Percentiles rank a stretch among this genome's conserved stretches.
These are phyloP conservation scores for Ceratosolen fusciceps DNA, from an alignment of 1,140 invertebrate genomes.

Conservation along the genomic window DNA sequence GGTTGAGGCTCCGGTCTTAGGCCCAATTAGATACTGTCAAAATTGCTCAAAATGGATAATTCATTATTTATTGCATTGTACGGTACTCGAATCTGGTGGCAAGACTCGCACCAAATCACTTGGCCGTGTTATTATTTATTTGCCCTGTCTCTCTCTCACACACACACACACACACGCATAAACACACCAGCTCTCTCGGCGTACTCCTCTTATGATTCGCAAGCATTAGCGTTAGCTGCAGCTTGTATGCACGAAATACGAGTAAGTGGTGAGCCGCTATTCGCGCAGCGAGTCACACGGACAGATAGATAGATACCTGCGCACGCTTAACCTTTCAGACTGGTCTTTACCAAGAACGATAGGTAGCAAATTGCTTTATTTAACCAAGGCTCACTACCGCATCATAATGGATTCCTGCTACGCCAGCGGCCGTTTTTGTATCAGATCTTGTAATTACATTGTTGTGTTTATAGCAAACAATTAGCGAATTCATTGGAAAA, in stretches of 20 bases:
- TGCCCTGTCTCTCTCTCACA: too few species aligned
- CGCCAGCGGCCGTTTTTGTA: not conserved
- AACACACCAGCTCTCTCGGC: not conserved
- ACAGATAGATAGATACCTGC: not conserved
- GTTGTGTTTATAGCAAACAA: conserved; percentile 7
- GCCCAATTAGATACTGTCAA: not conserved
- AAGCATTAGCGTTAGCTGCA: not conserved
- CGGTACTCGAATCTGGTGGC: not conserved
- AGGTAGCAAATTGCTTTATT: conserved; percentile 14
- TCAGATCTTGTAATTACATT: not conserved
- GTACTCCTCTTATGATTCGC: not conserved
- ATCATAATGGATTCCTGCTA: not conserved
- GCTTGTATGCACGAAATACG: not conserved
- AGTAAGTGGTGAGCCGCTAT: not conserved
- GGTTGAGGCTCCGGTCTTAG: not conserved
- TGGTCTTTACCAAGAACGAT: conserved; percentile 5
- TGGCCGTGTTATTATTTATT: not conserved
- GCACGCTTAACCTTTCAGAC: not conserved
- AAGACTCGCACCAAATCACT: not conserved
- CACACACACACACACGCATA: too few species aligned
- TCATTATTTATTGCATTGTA: not conserved
- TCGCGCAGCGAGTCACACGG: not conserved
- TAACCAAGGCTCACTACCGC: not conserved
- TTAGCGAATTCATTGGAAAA: conserved; percentile 11
- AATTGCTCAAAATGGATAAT: not conserved